Evolutionary conservation across 2,113 vertebrate species (phyloP).

Genomic region (Brienomyrus longianalis): DNA sequence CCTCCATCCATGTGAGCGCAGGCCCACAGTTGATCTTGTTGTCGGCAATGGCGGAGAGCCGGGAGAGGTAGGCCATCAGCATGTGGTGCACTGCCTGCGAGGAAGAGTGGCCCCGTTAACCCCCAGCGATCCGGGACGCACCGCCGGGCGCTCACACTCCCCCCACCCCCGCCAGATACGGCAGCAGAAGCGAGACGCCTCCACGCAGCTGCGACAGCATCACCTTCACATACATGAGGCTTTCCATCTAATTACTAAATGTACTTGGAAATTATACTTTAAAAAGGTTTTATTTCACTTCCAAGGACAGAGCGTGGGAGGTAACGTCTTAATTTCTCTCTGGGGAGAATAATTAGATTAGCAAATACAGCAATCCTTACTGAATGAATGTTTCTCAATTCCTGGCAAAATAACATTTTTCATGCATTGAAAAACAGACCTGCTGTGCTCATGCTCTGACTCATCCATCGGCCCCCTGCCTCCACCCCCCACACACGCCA

Average conservation of each 20-base stretch:
- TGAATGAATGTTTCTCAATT: neutral
- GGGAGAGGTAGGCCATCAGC: conserved; percentile 92
- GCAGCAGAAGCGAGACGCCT: neutral
- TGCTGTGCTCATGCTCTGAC: neutral
- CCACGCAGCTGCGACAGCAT: neutral
- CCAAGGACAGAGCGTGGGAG: neutral
- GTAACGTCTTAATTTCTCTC: conserved; percentile 7
- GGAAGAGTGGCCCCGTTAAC: neutral
- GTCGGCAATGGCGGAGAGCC: conserved; percentile 89
- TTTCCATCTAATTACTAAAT: conserved; percentile 7
- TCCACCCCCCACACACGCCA: neutral
- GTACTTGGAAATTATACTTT: neutral
- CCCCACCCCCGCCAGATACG: neutral
- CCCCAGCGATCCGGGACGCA: neutral
- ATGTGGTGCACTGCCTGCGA: conserved; percentile 87
- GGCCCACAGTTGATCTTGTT: conserved; percentile 99
- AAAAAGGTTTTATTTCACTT: conserved; percentile 1
- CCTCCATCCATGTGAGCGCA: conserved; percentile 99
- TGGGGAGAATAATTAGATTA: neutral
- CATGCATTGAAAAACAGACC: neutral
- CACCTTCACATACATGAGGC: neutral
- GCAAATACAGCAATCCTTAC: neutral
- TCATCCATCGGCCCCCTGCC: neutral
- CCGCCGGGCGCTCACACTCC: neutral
- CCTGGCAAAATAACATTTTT: neutral